A percentile compares a stretch with the other conserved stretches of the same genome.
These are phyloP conservation scores for Felis catus DNA, from an alignment of 2,113 vertebrate genomes.

Conservation along the genomic window F.catus_Fca126_mat1.0 CM031416.1:123007501-123008000, in stretches of 20 bases:
- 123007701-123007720: neutral
- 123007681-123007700: neutral
- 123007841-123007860: neutral
- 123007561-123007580: too few relatives aligned
- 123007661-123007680: neutral
- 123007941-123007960: neutral
- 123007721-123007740: neutral
- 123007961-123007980: neutral
- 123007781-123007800: neutral
- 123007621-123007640: too few relatives aligned
- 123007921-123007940: neutral
- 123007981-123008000: neutral
- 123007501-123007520: too few relatives aligned
- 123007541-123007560: too few relatives aligned
- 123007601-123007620: too few relatives aligned
- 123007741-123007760: neutral
- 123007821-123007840: neutral
- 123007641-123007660: neutral
- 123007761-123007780: neutral
- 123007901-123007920: neutral
- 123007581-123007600: too few relatives aligned
- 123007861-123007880: neutral
- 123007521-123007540: too few relatives aligned
- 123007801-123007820: neutral
- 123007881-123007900: constrained; percentile 16